These are phyloP conservation scores for Frankliniella fusca DNA, from an alignment of 2,888 invertebrate genomes.

Conservation along the genomic window DNA sequence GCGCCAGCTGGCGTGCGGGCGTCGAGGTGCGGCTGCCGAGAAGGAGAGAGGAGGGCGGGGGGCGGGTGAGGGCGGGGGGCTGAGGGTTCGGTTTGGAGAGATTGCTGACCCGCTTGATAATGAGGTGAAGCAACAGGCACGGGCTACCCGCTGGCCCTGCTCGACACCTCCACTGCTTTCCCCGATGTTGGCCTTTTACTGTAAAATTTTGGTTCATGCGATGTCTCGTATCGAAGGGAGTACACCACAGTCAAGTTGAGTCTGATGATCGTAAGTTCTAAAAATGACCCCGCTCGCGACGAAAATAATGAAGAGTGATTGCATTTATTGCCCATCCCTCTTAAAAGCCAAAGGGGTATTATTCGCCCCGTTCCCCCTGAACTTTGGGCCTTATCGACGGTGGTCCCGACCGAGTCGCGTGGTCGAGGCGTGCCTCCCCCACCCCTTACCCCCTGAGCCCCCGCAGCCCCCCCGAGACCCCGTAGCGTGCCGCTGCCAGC, in stretches of 20 bases:
- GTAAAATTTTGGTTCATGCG: neutral
- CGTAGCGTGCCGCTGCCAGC: neutral
- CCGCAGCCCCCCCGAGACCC: neutral
- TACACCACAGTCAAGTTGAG: neutral
- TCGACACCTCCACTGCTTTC: neutral
- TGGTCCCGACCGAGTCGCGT: neutral
- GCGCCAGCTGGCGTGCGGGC: neutral
- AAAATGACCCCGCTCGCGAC: neutral
- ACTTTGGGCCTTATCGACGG: too few relatives aligned
- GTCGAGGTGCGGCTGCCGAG: neutral
- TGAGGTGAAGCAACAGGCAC: conserved; percentile 17
- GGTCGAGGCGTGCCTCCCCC: neutral
- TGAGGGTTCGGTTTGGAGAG: neutral
- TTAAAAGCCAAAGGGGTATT: too few relatives aligned
- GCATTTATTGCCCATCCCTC: neutral
- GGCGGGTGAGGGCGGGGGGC: neutral
- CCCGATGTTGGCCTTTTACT: neutral
- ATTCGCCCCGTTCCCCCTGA: too few relatives aligned
- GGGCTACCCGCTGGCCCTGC: neutral
- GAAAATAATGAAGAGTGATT: neutral
- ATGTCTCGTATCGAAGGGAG: neutral
- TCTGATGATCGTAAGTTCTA: neutral
- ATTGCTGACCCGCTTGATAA: conserved; percentile 18
- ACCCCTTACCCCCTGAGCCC: neutral
- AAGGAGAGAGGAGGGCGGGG: neutral